Percentiles rank a stretch among this genome's conserved stretches.
Conservation (phyloP, 2,888 invertebrate genomes). For the Neoitamus cyanurus region DNA sequence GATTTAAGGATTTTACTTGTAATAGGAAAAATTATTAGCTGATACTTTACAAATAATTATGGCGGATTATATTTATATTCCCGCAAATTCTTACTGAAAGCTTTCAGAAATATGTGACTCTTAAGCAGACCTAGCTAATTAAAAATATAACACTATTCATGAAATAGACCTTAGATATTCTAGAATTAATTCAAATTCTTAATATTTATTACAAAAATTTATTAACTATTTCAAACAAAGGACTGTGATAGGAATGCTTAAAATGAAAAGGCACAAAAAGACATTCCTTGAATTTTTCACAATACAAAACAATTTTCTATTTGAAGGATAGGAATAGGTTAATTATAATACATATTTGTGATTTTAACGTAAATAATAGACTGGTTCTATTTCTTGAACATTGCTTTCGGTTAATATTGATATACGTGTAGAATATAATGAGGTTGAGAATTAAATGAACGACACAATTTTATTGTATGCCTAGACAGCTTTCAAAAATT, state of each 20-base stretch:
- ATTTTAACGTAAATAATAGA: background rate
- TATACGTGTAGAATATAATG: background rate
- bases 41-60: background rate
- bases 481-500: background rate
- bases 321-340: background rate
- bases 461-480: no score
- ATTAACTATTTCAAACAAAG: background rate
- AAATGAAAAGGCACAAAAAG: background rate
- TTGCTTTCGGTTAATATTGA: background rate
- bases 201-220: background rate
- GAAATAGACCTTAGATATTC: background rate
- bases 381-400: background rate
- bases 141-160: background rate
- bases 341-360: background rate
- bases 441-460: no score
- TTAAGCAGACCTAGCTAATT: no score
- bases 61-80: background rate
- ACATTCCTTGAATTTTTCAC: background rate
- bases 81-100: background rate
- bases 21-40: background rate
- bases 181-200: background rate
- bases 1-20: background rate
- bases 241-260: background rate
- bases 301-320: background rate
- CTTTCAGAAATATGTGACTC: background rate